Base-by-base conservation (phyloP, 2,888 invertebrate species). In the Strigamia transsilvanica region DNA sequence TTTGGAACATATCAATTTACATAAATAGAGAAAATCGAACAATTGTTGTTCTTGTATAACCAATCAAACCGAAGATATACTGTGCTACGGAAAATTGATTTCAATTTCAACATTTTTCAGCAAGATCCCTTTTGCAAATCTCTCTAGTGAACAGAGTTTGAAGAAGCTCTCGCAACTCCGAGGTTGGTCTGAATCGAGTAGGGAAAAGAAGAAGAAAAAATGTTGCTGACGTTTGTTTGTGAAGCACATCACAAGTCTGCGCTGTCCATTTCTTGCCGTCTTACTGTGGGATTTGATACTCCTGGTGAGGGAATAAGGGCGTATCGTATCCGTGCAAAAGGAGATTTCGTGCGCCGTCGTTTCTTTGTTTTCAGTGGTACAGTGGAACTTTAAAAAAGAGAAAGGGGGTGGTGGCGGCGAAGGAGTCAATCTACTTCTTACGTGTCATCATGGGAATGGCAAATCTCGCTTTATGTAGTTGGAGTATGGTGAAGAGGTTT, bases 401-500 rank as follows among this genome's bases (percentile, higher is more conserved):
- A 27, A 3, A 32, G 73, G 73, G 73, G 73, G 32, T 73, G 73
- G 32, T 32, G 27, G 15, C 1, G 27, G 15, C 3, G 32, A 23
- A 27, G 15, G 73, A 73, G 73, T 73, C 73, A 73, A 73, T 73
- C 73, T 73, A 23, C 27, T 73, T 73, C 73, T 73, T 73, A 73
- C 27, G 73, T 73, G 73, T 73, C 73, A 73, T 73, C 73, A n/a
- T 27, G 73, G 73, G 73, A 73, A 73, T 73, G 73, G 73, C 73
- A 73, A 73, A 73, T 73, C 73, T 73, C 73, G 73, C 73, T 73
- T 73, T 73, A 73, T 73, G 73, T 73, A 73, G 73, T 73, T 73
- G 73, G 73, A 73, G 73, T 73, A 73, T 73, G 32, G 73, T 32
- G 73, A 73, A 66, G 73, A 73, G 73, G 73, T 73, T 73, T 73